Conservation (phyloP, 2,888 invertebrate species). For the Melanargia galathea region DNA sequence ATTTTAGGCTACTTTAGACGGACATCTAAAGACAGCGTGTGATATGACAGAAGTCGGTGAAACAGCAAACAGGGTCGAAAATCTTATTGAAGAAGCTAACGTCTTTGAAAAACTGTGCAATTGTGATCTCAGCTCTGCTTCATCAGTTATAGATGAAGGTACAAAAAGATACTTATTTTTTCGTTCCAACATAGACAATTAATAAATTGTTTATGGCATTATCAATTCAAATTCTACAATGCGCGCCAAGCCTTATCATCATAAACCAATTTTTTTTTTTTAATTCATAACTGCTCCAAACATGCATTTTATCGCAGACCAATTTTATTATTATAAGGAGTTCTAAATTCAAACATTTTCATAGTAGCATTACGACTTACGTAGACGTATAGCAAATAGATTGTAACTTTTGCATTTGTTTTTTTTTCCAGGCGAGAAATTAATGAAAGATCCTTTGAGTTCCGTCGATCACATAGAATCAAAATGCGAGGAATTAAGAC, state of each 20-base stretch:
- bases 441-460: conserved; percentile 92
- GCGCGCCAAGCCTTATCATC: neutral
- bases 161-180: conserved; percentile 12
- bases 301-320: too few relatives aligned
- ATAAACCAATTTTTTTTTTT: neutral
- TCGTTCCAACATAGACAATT: neutral
- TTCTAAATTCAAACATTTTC: neutral
- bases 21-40: conserved; percentile 88
- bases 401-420: neutral
- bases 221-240: neutral
- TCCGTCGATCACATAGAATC: conserved; percentile 96
- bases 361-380: too few relatives aligned
- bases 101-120: conserved; percentile 90
- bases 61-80: conserved; percentile 90
- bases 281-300: too few relatives aligned
- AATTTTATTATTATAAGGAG: neutral
- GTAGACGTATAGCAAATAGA: neutral
- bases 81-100: conserved; percentile 88
- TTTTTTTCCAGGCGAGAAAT: conserved; percentile 84
- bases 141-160: conserved; percentile 89
- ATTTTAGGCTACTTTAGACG: conserved; percentile 87
- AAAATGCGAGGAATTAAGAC: conserved; percentile 95
- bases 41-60: conserved; percentile 96
- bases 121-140: conserved; percentile 91
- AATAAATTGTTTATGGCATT: neutral